These are phyloP conservation scores for Vanessa atalanta DNA, from an alignment of 1,140 invertebrate species.

Conservation along the genomic window DNA sequence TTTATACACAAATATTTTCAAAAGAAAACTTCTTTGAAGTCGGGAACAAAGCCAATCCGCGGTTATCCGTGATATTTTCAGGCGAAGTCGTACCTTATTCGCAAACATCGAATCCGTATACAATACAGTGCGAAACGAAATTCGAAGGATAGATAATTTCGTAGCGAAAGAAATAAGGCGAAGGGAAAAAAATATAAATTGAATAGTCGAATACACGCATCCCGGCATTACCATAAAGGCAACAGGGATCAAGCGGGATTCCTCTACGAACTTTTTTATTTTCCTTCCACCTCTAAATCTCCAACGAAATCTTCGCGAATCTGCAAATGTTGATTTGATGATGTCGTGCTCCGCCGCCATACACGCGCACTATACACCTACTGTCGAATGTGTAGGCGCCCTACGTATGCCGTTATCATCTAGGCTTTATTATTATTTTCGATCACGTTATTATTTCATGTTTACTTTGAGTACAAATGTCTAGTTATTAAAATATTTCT, in stretches of 20 bases:
- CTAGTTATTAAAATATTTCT: background rate
- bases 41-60: constrained; percentile 77
- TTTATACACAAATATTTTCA: constrained; percentile 72
- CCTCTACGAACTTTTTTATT: constrained; percentile 81
- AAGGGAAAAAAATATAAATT: constrained; percentile 80
- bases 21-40: constrained; percentile 78
- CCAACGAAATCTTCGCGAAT: constrained; percentile 77
- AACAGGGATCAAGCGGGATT: constrained; percentile 79
- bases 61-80: constrained; percentile 79
- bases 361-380: constrained; percentile 10
- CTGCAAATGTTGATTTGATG: constrained; percentile 81
- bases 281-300: constrained; percentile 80
- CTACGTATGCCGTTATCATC: constrained; percentile 28
- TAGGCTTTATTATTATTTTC: constrained; percentile 15
- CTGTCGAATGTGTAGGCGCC: constrained; percentile 37
- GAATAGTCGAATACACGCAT: constrained; percentile 81
- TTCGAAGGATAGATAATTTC: constrained; percentile 80
- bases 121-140: constrained; percentile 80
- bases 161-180: constrained; percentile 76
- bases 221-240: constrained; percentile 80
- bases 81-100: constrained; percentile 76
- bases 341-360: constrained; percentile 58
- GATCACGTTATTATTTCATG: background rate
- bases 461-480: background rate
- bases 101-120: constrained; percentile 77